Evolutionary conservation across 2,888 invertebrate species (phyloP).

Genomic region (Cremastobaeus sp.): DNA sequence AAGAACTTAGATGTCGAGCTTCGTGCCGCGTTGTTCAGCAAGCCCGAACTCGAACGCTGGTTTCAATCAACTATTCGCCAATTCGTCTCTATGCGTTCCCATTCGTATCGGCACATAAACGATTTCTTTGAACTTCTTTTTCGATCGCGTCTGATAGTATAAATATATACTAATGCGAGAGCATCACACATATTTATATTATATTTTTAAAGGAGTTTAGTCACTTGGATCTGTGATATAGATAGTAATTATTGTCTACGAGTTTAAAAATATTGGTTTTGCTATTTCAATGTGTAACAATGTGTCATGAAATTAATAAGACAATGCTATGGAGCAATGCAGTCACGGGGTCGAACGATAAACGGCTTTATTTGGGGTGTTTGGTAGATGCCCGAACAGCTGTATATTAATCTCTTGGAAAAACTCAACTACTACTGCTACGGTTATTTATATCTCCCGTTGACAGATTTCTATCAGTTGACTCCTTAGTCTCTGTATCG

Average conservation of each 20-base stretch:
- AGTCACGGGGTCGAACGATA: slow-evolving; percentile 67
- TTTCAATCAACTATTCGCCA: slow-evolving; percentile 60
- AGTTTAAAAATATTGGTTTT: slow-evolving; percentile 74
- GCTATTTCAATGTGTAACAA: slow-evolving; percentile 70
- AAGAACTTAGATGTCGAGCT: slow-evolving; percentile 37
- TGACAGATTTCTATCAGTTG: slow-evolving; percentile 39
- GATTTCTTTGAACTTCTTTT: slow-evolving; percentile 70
- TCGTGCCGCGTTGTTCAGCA: slow-evolving; percentile 42
- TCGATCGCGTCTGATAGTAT: slow-evolving; percentile 69
- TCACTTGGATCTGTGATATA: slow-evolving; percentile 79
- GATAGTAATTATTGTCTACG: slow-evolving; percentile 78
- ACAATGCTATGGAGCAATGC: slow-evolving; percentile 73
- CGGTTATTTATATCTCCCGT: slow-evolving; percentile 62
- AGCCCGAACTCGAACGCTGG: slow-evolving; percentile 62
- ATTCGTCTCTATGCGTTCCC: slow-evolving; percentile 69
- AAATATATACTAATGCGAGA: slow-evolving; percentile 69
- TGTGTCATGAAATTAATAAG: slow-evolving; percentile 62
- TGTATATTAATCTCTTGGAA: slow-evolving; percentile 45
- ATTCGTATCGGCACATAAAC: slow-evolving; percentile 67
- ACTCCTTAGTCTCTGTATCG: slow-evolving; percentile 18
- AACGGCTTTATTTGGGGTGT: slow-evolving; percentile 71
- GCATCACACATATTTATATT: slow-evolving; percentile 73
- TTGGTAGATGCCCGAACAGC: slow-evolving; percentile 71
- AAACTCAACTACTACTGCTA: slow-evolving; percentile 68
- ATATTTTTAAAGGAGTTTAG: slow-evolving; percentile 79